Percentiles rank a stretch among this genome's conserved stretches.
phyloP scores from a whole-genome alignment of 2,113 vertebrate genomes.

The Mormoops blainvillei region DNA sequence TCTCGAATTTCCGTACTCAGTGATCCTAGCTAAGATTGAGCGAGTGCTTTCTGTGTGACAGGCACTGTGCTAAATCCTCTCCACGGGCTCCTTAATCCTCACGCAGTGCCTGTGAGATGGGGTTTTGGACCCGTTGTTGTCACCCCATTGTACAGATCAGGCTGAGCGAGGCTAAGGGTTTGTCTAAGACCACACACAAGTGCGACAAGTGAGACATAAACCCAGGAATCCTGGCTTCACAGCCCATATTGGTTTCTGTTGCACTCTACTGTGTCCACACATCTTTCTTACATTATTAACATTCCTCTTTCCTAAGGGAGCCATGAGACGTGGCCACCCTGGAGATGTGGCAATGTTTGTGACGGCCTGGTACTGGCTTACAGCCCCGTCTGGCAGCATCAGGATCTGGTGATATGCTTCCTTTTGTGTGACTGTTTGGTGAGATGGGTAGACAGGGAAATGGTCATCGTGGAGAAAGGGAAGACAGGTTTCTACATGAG shows the following conservation, averaged over 20 bases:
- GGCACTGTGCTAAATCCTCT: background rate
- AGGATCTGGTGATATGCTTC: background rate
- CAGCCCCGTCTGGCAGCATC: background rate
- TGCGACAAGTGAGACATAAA: background rate
- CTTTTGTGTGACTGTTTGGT: background rate
- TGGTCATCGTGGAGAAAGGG: background rate
- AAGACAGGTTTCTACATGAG: background rate
- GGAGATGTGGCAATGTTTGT: background rate
- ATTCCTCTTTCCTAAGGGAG: background rate
- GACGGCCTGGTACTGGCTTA: background rate
- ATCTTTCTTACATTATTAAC: background rate
- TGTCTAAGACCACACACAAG: background rate
- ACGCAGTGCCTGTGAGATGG: background rate
- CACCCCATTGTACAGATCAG: background rate
- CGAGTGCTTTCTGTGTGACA: background rate
- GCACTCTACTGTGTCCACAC: fast-evolving
- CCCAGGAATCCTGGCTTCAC: background rate
- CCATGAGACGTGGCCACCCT: background rate
- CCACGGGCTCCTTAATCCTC: background rate
- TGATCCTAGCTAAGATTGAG: background rate
- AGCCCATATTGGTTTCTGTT: background rate
- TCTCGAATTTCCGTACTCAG: background rate
- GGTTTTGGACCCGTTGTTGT: background rate
- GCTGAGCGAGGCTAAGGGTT: background rate
- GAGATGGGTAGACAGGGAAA: background rate